Base-by-base conservation (phyloP, 2,797 vertebrate genomes). In the Tragopan temminckii region DNA sequence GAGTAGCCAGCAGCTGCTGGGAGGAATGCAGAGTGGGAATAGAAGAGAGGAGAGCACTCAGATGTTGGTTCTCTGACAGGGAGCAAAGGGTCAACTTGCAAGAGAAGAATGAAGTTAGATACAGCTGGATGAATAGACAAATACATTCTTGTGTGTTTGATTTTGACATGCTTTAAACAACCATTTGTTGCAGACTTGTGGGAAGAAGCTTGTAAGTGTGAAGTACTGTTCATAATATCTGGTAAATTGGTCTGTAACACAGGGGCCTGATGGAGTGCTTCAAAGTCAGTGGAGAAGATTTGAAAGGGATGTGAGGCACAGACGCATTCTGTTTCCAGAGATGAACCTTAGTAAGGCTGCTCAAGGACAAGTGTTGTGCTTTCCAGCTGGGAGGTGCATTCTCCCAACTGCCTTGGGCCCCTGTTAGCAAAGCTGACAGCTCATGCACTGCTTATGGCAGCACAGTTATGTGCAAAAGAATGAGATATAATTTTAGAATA, bases 371-470 rank as follows among this genome's bases (percentile, higher is more conserved):
- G n/a, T 21, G 45, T 42, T 53, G 33, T 58, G 43, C 21, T 68
- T 58, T 64, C 71, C 89, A 78, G 59, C 46, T 58, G 72, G 78
- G 72, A 88, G 38, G 24, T 21, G 0, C 31, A 1, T 75, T 53
- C 62, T 74, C 80, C 67, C 19, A 15, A 33, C 18, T 1, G 6
- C 76, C 76, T 11, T 21, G 61, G 43, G 66, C 66, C 45, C 18
- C 59, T 36, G 70, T 61, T 85, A 17, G n/a, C 10, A 7, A 64
- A 64, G 57, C 78, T 80, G 87, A 71, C 68, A 88, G 80, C 69
- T 94, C 89, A 66, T 93, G 72, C n/a, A 14, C 89, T 84, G 79
- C 89, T 88, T 40, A 9, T 42, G 74, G 86, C 89, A 83, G 46
- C 83, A 40, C 58, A 92, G 81, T 92, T 72, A 40, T 83, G 62